These are phyloP conservation scores for Stramonita haemastoma DNA, from an alignment of 2,888 invertebrate species.

Conservation along the genomic window DNA sequence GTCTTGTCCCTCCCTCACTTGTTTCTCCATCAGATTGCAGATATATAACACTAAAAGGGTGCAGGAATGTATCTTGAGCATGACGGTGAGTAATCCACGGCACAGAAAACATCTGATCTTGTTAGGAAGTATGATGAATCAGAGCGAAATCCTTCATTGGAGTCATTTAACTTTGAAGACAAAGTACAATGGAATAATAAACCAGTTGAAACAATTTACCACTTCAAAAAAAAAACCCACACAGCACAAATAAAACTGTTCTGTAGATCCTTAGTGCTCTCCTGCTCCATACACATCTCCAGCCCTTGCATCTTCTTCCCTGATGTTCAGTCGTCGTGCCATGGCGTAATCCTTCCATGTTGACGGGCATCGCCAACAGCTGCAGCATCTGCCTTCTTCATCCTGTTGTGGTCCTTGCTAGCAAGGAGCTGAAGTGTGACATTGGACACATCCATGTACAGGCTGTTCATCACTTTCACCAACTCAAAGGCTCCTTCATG, in stretches of 20 bases:
- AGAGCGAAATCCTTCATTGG: not conserved
- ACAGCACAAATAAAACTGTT: too few relatives aligned
- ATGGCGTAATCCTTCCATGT: not conserved
- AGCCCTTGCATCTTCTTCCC: not conserved
- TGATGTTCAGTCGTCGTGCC: not conserved
- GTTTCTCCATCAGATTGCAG: too few relatives aligned
- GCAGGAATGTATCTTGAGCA: not conserved
- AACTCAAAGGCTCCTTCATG: not conserved
- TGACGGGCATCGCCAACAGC: not conserved
- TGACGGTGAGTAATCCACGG: not conserved
- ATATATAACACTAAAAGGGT: too few relatives aligned
- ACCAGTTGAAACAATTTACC: too few relatives aligned
- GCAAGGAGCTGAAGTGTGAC: not conserved
- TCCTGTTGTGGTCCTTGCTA: not conserved
- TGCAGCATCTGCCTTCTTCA: not conserved
- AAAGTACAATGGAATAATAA: too few relatives aligned
- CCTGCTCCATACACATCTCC: not conserved
- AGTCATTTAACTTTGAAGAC: too few relatives aligned
- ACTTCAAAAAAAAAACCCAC: too few relatives aligned
- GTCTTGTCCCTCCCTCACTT: not conserved
- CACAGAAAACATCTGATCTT: not conserved
- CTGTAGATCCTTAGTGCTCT: not conserved
- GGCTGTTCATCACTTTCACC: not conserved
- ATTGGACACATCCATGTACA: not conserved
- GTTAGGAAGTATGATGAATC: not conserved